phyloP scores from a whole-genome alignment of 2,113 vertebrate genomes.

The Otus sunia region DNA sequence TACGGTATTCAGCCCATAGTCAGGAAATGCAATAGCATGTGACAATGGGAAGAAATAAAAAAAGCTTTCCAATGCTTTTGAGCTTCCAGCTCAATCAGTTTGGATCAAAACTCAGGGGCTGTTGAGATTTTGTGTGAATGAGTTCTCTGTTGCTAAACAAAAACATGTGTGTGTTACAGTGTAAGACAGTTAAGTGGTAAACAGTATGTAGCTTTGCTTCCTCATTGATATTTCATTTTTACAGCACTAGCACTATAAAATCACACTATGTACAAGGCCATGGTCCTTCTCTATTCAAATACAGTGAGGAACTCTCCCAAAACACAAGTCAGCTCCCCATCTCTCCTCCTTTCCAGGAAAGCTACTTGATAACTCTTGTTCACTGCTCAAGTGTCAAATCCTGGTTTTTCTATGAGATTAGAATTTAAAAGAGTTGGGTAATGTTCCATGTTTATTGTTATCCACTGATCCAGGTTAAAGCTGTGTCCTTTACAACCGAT shows the following conservation, averaged over 20 bases:
- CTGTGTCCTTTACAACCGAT: background rate
- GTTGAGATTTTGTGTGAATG: constrained; percentile 47
- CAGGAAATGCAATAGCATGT: constrained; percentile 59
- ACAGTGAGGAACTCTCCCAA: background rate
- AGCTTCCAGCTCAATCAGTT: constrained; percentile 34
- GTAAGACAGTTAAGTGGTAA: background rate
- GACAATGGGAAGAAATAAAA: constrained; percentile 54
- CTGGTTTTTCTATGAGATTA: background rate
- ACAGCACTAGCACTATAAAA: background rate
- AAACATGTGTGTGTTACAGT: background rate
- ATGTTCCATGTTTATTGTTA: background rate
- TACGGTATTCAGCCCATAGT: background rate
- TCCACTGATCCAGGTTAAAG: background rate
- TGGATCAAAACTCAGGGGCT: constrained; percentile 6
- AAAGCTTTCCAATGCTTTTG: constrained; percentile 15
- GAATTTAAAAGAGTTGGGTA: background rate
- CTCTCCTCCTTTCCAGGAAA: background rate
- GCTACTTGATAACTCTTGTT: background rate
- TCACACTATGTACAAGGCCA: background rate
- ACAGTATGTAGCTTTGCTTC: constrained; percentile 3
- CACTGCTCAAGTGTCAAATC: background rate
- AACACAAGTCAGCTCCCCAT: background rate
- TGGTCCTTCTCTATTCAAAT: background rate
- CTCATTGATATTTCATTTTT: background rate
- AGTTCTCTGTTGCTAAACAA: constrained; percentile 31